These are phyloP conservation scores for Riparia riparia DNA, from an alignment of 2,113 vertebrate genomes.

Conservation along the genomic window DNA sequence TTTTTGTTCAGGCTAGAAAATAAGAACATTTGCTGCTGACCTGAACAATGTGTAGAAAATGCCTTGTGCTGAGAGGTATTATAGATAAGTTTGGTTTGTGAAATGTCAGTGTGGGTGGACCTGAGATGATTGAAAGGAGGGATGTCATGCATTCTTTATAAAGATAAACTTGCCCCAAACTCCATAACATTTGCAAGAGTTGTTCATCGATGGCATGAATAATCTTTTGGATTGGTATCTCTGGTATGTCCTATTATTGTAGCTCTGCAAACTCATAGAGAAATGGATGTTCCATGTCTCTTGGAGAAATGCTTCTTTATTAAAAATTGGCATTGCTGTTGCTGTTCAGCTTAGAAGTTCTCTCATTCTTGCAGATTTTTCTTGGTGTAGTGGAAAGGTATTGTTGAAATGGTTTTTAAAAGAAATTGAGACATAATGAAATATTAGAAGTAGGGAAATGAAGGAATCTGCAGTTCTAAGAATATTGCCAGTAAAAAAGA, in stretches of 20 bases:
- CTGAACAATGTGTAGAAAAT: constrained; percentile 72
- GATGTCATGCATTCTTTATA: constrained; percentile 65
- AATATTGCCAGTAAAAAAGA: neutral
- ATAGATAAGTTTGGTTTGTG: constrained; percentile 43
- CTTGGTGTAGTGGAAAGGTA: neutral
- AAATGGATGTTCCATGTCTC: neutral
- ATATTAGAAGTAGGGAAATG: neutral
- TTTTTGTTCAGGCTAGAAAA: constrained; percentile 25
- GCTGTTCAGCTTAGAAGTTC: neutral
- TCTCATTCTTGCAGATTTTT: neutral
- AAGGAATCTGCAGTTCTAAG: neutral
- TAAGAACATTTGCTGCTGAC: constrained; percentile 70
- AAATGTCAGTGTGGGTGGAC: constrained; percentile 76
- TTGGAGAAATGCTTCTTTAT: neutral
- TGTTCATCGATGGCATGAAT: constrained; percentile 62
- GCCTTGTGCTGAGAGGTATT: constrained; percentile 48
- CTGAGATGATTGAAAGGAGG: constrained; percentile 64
- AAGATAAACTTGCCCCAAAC: constrained; percentile 53
- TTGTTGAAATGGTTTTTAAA: neutral
- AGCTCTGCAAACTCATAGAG: neutral
- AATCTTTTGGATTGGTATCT: constrained; percentile 12
- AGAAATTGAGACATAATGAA: neutral
- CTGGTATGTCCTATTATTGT: neutral
- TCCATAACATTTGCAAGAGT: constrained; percentile 51
- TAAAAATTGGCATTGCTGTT: neutral